These are phyloP conservation scores for Drosophila nebulosa DNA, from an alignment of 1,140 invertebrate genomes.

Conservation along the genomic window DNA sequence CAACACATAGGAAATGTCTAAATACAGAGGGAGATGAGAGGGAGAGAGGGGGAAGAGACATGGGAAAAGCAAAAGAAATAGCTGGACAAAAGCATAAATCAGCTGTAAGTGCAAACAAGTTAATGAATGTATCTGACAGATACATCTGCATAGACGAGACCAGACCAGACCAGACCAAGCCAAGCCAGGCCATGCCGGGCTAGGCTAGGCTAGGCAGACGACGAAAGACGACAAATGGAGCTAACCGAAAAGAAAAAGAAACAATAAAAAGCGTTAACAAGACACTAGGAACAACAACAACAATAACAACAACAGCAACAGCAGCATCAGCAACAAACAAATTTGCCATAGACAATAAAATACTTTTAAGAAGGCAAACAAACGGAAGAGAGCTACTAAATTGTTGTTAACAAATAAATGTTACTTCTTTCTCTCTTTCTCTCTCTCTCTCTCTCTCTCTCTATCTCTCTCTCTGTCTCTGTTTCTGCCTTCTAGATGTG, in stretches of 20 bases:
- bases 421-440: constrained; percentile 11
- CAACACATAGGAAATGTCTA: constrained; percentile 69
- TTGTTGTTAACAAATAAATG: constrained; percentile 68
- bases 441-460: neutral
- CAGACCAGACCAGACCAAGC: too few relatives aligned
- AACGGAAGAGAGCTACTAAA: constrained; percentile 38
- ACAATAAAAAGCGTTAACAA: constrained; percentile 74
- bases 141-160: constrained; percentile 70
- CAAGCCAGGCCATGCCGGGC: too few relatives aligned
- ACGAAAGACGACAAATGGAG: constrained; percentile 64
- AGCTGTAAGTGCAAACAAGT: constrained; percentile 63
- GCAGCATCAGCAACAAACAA: constrained; percentile 21
- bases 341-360: constrained; percentile 71
- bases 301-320: too few relatives aligned
- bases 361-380: constrained; percentile 37
- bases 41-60: neutral
- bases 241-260: constrained; percentile 34
- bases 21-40: constrained; percentile 25
- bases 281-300: constrained; percentile 36
- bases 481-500: constrained; percentile 7
- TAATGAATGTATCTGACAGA: constrained; percentile 74
- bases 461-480: neutral
- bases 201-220: constrained; percentile 28
- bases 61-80: constrained; percentile 33
- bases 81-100: constrained; percentile 65